Base-by-base conservation (phyloP, 1,140 invertebrate species). In the Heliconius eleuchia region DNA sequence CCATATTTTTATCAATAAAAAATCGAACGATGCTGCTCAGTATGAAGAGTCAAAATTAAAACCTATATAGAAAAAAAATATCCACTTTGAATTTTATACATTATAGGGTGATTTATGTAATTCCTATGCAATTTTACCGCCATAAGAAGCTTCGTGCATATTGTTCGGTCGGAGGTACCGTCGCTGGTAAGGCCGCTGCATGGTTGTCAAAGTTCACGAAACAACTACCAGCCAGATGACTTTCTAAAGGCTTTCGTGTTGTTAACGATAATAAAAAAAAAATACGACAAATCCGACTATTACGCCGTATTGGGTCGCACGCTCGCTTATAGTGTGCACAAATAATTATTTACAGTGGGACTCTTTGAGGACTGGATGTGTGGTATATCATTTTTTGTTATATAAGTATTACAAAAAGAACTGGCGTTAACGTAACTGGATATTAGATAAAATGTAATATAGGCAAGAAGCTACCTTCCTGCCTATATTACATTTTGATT, bases 271-370 rank as follows among this genome's bases (percentile, higher is more conserved):
- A 89, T 91, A 89, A 92, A 94, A 88, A 88, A 55, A 30, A 92
- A 94, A 94, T 91, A 91, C 92, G 86, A 91, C 86, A 86, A 89
- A 91, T 89, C 79, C 82, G 80, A 84, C 85, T 85, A 88, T 89
- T 89, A 92, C 87, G 85, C 37, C 88, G 89, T 91, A 90, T 89
- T 90, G 86, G 85, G 82, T 86, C 87, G 89, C 92, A 89, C 92
- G 92, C 87, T 89, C 86, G 80, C 57, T 77, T 77, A 46, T 77
- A 73, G 71, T 52, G 71, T 76, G 71, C 23, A 76, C 46, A 11
- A 72, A n/a, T 23, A 27, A 30, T 66, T 66, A 1, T 66, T n/a
- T 66, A 66, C 11, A 66, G 27, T 13, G 60, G 16, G 60, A 66
- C 60, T 66, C 3, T 27, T 66, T 30, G 3, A 16, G 60, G 9